Conservation (phyloP, 2,888 invertebrate genomes). For the Phania funesta region DNA sequence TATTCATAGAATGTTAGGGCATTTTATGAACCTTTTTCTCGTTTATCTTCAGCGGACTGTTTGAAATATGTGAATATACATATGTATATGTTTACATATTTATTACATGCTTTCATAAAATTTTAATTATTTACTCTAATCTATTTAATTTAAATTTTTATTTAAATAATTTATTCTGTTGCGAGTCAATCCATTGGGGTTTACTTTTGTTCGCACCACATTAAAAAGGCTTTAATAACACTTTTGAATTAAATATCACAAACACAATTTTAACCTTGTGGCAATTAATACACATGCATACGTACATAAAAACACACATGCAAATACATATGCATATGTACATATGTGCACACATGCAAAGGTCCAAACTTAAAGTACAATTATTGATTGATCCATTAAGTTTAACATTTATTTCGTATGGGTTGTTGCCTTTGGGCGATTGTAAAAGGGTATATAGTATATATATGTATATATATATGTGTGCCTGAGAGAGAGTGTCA, state of each 20-base stretch:
- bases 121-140: conserved; percentile 17
- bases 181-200: background rate
- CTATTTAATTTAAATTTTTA: conserved; percentile 3
- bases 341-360: background rate
- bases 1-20: no score
- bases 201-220: conserved; percentile 20
- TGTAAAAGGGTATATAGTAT: background rate
- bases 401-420: background rate
- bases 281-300: background rate
- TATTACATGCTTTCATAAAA: no score
- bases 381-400: conserved; percentile 51
- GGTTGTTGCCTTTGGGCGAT: background rate
- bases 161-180: background rate
- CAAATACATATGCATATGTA: background rate
- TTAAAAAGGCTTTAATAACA: conserved; percentile 41
- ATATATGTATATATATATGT: background rate
- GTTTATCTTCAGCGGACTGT: no score
- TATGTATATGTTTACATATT: no score
- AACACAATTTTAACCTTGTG: conserved; percentile 22
- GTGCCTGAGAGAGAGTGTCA: background rate
- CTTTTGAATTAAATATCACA: conserved; percentile 33
- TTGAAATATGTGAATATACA: no score
- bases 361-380: conserved; percentile 21
- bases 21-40: no score
- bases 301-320: no score